Percentiles rank a stretch among this genome's conserved stretches.
Evolutionary conservation across 37 sponge, comb jelly and placozoan species (phyloP).

Genomic region (Diacarnus erythraeanus): DNA sequence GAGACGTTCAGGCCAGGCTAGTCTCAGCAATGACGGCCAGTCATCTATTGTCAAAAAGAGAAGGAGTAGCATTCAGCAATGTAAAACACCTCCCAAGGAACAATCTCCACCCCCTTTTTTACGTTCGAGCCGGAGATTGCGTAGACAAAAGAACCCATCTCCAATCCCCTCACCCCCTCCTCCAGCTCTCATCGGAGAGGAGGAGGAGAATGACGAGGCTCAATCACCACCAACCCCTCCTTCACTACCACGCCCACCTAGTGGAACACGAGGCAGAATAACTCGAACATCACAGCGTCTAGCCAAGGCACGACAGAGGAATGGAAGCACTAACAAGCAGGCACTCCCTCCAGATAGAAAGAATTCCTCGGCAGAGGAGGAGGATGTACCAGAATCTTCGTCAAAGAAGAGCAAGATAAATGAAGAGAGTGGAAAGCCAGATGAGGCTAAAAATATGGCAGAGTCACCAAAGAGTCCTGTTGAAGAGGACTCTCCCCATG

Average conservation of each 20-base stretch:
- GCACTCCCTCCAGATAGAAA: neutral
- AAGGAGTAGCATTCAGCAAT: neutral
- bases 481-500: neutral
- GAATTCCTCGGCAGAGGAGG: neutral
- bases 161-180: neutral
- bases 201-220: neutral
- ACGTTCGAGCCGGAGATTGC: constrained; percentile 15
- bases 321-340: neutral
- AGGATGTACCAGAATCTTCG: neutral
- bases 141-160: constrained; percentile 8
- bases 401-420: neutral
- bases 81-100: neutral
- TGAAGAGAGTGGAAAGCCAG: neutral
- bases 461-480: neutral
- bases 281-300: neutral
- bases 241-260: neutral
- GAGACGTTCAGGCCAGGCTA: neutral
- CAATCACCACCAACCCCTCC: neutral
- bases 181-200: neutral
- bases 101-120: constrained; percentile 21
- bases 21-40: neutral
- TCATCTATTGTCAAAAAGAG: neutral
- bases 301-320: neutral
- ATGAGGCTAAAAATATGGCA: neutral
- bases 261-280: neutral